phyloP scores from a whole-genome alignment of 2,888 invertebrate species.

The Sminthurides aquaticus region DNA sequence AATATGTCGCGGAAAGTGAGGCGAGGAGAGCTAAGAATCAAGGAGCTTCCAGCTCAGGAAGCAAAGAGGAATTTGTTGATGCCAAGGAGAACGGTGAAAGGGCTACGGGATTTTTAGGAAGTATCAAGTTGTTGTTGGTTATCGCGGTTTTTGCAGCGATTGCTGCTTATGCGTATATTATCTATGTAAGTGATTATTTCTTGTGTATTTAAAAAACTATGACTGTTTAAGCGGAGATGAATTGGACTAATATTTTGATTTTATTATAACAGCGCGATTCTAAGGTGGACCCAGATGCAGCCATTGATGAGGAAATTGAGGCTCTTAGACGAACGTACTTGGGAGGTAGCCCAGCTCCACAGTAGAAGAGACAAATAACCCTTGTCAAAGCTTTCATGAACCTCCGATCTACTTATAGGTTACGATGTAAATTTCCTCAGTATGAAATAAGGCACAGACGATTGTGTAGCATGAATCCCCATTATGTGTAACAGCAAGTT shows the following conservation, averaged over 20 bases:
- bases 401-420: no score
- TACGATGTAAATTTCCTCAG: no score
- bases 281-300: constrained; percentile 12
- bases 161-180: constrained; percentile 3
- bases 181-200: constrained; percentile 8
- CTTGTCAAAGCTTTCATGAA: no score
- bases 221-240: neutral
- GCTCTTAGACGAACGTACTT: constrained; percentile 6
- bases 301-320: constrained; percentile 21
- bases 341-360: neutral
- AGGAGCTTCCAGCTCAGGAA: neutral
- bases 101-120: neutral
- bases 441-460: no score
- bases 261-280: constrained; percentile 3
- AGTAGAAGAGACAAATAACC: neutral
- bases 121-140: neutral
- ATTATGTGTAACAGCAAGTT: no score
- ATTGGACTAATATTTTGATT: constrained; percentile 2
- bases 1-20: constrained; percentile 21
- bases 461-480: no score
- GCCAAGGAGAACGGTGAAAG: neutral
- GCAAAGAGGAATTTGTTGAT: neutral
- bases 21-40: constrained; percentile 7
- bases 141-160: constrained; percentile 10
- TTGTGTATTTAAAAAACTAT: neutral